Base-by-base conservation (phyloP, 2,797 vertebrate genomes). In the Enteromius argenteus region DNA sequence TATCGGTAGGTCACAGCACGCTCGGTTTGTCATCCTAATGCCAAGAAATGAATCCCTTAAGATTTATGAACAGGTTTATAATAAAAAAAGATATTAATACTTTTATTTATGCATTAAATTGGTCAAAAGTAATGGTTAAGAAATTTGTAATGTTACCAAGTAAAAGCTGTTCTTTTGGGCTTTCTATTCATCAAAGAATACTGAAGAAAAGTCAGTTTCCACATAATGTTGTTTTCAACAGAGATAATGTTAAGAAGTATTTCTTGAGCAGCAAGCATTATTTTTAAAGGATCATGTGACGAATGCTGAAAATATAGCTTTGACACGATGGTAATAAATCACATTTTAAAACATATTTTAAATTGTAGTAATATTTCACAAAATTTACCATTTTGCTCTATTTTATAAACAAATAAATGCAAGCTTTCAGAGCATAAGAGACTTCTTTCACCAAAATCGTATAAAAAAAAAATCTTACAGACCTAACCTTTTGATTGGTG, bases 1-100 rank as follows among this genome's bases (percentile, higher is more conserved):
- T 92, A 93, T 80, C 90, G 95, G 98, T 99, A 94, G 93, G 90
- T 67, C 60, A 60, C 58, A 11, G 2, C 64, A 17, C 15, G 35
- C 42, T 53, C 32, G 1, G 11, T 56, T 56, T 37, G 13, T 53
- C 14, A 9, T 23, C 35, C 35, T 27, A 42, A 76, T 42, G n/a
- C 35, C 32, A 27, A 27, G 35, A 76, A 76, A 42, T 21, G 14
- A 42, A 60, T 39, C 15, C 35, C 35, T 27, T 58, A 3, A 51
- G 5, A 75, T 21, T 21, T 72, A 17, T 5, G 7, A 46, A 30
- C 23, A 5, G 27, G 27, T 32, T 73, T 73, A 56, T 56, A n/a
- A 14, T 37, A 23, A 56, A 4, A 42, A 35, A 53, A 37, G 5
- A 35, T 32, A n/a, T 8, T 15, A 2, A 35, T 35, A 8, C 30